Conservation (phyloP, 2,888 invertebrate genomes). For the Incurvaria masculella region DNA sequence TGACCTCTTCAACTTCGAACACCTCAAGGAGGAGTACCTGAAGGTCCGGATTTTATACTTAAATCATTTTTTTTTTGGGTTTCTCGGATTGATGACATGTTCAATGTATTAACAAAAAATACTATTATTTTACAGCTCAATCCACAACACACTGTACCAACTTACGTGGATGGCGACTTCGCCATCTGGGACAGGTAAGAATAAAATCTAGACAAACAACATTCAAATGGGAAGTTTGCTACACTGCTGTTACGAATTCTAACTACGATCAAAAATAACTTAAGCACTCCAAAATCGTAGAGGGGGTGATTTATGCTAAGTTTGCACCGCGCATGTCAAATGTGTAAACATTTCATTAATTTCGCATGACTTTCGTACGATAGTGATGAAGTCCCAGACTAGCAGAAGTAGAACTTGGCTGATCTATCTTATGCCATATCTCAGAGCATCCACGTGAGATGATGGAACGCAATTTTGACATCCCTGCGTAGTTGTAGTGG, state of each 20-base stretch:
- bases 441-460: no score
- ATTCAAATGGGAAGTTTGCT: background rate
- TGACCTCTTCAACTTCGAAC: constrained; percentile 28
- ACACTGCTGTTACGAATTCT: background rate
- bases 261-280: background rate
- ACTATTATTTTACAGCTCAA: constrained; percentile 33
- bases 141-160: constrained; percentile 54
- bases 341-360: background rate
- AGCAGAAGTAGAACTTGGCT: no score
- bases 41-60: constrained; percentile 27
- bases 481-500: no score
- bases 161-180: constrained; percentile 52
- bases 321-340: background rate
- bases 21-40: constrained; percentile 34
- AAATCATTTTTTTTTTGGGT: background rate
- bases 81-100: background rate
- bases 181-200: constrained; percentile 50
- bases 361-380: no score
- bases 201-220: background rate
- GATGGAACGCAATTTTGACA: no score
- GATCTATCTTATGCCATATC: no score
- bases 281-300: background rate
- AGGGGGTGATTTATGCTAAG: background rate
- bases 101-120: no score
- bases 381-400: no score